Base-by-base conservation (phyloP, 2,113 vertebrate species). In the Toxotes jaculatrix region DNA sequence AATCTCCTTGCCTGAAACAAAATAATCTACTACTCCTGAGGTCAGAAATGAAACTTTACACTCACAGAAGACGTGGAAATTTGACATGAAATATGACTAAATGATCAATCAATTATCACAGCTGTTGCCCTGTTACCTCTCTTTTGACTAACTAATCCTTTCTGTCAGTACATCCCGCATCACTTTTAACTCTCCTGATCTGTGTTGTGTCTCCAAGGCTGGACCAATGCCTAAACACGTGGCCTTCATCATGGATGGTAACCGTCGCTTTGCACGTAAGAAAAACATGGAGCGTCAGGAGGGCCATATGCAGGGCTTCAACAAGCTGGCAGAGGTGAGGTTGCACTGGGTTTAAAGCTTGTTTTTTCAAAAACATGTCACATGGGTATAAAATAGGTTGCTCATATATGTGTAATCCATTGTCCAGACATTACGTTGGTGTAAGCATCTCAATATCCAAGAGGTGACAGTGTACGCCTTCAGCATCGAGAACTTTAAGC, bases 201-300 rank as follows among this genome's bases (percentile, higher is more conserved):
- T 66, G 36, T 11, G 13, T 55, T 60, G 62, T 79, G 0, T 87
- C 53, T 70, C 65, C 51, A 82, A 99, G 98, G 96, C 96, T 75
- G 97, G 98, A n/a, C 98, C 98, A 0, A 96, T 99, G 95, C 98
- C 98, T 60, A 98, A 96, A 90, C 98, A 99, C 23, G 93, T 99
- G 36, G 98, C 98, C 7, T 98, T 99, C 93, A 99, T 99, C 92
- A 99, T 99, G 98, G 98, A 99, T 34, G 98, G 98, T 11, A 99
- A 99, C 80, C 95, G 98, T 27, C 97, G 98, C 31, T 99, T 97
- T 21, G 98, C 98, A 12, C 96, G 93, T 4, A 99, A 98, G 89
- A 96, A 95, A 8, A 96, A 98, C 0, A 96, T 99, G 88, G 95
- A 97, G 69, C 95, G 96, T 0, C 96, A 98, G 79, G 95, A 99